Evolutionary conservation across 2,888 invertebrate species (phyloP).

Genomic region (Drosophila algonquin): DNA sequence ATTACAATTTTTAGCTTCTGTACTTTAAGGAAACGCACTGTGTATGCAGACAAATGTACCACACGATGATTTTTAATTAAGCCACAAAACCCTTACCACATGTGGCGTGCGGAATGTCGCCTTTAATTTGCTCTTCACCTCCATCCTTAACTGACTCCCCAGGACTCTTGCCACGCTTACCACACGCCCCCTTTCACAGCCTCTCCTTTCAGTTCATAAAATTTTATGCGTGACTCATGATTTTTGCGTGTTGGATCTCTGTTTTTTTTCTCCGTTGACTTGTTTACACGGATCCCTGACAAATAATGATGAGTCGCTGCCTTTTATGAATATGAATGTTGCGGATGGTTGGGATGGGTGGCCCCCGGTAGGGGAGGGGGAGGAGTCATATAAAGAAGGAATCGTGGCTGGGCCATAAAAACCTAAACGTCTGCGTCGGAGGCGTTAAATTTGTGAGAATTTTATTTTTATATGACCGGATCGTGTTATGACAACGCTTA

Average conservation of each 20-base stretch:
- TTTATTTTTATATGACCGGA: conserved; percentile 66
- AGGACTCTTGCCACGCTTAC: neutral
- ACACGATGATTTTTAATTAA: conserved; percentile 65
- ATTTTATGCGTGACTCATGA: conserved; percentile 67
- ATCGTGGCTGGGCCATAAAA: conserved; percentile 56
- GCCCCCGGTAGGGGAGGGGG: neutral
- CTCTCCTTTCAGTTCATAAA: conserved; percentile 60
- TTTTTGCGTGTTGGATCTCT: conserved; percentile 50
- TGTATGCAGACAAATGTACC: conserved; percentile 18
- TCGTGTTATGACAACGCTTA: conserved; percentile 69
- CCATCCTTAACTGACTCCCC: conserved; percentile 8
- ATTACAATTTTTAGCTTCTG: conserved; percentile 14
- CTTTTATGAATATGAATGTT: conserved; percentile 55
- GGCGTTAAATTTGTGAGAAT: conserved; percentile 66
- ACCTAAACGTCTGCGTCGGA: conserved; percentile 53
- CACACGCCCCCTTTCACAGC: neutral
- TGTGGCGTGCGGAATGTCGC: conserved; percentile 48
- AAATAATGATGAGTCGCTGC: conserved; percentile 53
- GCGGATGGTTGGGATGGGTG: neutral
- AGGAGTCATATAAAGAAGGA: neutral
- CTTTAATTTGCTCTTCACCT: conserved; percentile 5
- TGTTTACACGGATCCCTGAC: conserved; percentile 65
- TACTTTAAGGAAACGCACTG: conserved; percentile 19
- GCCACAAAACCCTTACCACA: conserved; percentile 41
- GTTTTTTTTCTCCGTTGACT: conserved; percentile 50